Percentiles rank a stretch among this genome's conserved stretches.
Evolutionary conservation across 2,888 invertebrate species (phyloP).

Genomic region (Eurois occulta): DNA sequence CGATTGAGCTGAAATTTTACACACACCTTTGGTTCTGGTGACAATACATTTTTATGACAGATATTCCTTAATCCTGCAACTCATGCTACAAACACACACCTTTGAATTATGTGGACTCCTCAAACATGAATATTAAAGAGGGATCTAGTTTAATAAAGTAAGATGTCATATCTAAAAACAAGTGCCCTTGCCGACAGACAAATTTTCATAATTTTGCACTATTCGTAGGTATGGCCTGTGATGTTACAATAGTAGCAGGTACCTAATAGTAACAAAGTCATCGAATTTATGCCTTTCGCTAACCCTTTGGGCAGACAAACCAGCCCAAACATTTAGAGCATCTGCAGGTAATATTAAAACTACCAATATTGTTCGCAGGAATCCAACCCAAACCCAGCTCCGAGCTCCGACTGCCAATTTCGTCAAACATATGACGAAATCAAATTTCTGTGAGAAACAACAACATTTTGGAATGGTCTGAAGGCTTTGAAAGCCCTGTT

Average conservation of each 20-base stretch:
- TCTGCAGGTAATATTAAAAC: constrained; percentile 8
- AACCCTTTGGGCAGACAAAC: background rate
- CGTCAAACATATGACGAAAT: constrained; percentile 21
- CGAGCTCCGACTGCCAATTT: constrained; percentile 4
- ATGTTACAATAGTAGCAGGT: background rate
- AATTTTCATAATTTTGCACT: background rate
- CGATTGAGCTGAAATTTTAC: too few relatives aligned
- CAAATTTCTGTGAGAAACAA: constrained; percentile 18
- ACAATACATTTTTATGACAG: too few relatives aligned
- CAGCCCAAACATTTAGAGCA: constrained; percentile 19
- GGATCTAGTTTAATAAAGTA: background rate
- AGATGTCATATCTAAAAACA: background rate
- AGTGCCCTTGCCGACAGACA: background rate
- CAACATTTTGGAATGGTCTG: constrained; percentile 27
- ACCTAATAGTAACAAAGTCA: background rate
- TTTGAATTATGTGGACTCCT: background rate
- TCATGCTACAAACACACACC: too few relatives aligned
- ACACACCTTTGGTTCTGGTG: too few relatives aligned
- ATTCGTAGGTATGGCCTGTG: background rate
- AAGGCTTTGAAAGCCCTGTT: constrained; percentile 53
- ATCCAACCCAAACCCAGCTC: constrained; percentile 3
- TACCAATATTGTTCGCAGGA: background rate
- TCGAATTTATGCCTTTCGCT: background rate
- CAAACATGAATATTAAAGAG: background rate
- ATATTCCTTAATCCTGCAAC: too few relatives aligned